Evolutionary conservation across 2,888 invertebrate genomes (phyloP).

Genomic region (Glyphotaelius pellucidus): DNA sequence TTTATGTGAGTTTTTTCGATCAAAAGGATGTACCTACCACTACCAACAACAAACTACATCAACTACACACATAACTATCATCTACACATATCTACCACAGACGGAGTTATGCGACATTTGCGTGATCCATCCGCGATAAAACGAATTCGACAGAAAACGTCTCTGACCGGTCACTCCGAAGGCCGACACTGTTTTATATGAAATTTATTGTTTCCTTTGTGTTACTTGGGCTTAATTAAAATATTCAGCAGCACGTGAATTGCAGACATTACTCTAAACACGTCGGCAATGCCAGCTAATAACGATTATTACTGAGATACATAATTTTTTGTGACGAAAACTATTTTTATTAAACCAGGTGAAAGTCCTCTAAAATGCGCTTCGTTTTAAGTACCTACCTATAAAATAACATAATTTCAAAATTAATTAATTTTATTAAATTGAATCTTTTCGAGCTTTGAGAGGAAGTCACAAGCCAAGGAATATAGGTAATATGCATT

Average conservation of each 20-base stretch:
- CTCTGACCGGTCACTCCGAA: slow-evolving; percentile 18
- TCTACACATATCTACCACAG: neutral
- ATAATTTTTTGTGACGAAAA: neutral
- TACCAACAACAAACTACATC: neutral
- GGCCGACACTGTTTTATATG: neutral
- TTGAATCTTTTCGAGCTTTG: too few species aligned
- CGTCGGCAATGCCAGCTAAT: neutral
- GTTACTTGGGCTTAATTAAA: neutral
- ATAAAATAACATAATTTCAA: too few species aligned
- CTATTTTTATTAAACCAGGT: too few species aligned
- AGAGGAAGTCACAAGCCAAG: too few species aligned
- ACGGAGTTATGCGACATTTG: slow-evolving; percentile 27
- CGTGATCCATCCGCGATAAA: slow-evolving; percentile 39
- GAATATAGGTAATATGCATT: too few species aligned
- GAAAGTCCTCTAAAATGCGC: too few species aligned
- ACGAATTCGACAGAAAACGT: slow-evolving; percentile 32
- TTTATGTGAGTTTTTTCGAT: slow-evolving; percentile 43
- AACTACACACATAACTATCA: neutral
- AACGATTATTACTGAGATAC: neutral
- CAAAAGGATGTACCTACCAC: slow-evolving; percentile 35
- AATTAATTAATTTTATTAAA: too few species aligned
- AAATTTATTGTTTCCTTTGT: slow-evolving; percentile 16
- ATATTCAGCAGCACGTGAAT: neutral
- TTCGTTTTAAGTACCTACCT: too few species aligned
- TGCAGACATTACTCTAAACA: neutral